Conservation (phyloP, 1,140 invertebrate species). For the Frieseomelitta varia region DNA sequence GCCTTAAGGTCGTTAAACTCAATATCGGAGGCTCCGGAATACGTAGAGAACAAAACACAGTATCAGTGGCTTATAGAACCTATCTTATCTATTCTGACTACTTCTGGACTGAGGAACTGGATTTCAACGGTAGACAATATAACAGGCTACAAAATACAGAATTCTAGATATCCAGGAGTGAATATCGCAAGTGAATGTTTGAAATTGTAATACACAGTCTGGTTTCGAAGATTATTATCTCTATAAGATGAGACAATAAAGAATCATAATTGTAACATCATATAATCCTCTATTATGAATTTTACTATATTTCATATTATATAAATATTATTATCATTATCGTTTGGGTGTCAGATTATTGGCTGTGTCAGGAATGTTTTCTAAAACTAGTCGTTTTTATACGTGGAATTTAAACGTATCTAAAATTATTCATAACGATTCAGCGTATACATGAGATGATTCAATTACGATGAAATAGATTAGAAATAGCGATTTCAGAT, state of each 20-base stretch:
- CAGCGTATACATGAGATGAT: not conserved
- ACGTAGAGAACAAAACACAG: not conserved
- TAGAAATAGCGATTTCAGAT: conserved; percentile 19
- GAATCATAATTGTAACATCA: not conserved
- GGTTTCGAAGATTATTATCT: not conserved
- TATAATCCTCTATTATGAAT: too few relatives aligned
- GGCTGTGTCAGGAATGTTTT: too few relatives aligned
- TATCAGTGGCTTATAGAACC: not conserved
- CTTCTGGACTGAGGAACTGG: not conserved
- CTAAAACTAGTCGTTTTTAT: not conserved
- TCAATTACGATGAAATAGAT: conserved; percentile 23
- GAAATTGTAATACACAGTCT: not conserved
- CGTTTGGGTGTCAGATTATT: not conserved
- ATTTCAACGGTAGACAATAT: not conserved
- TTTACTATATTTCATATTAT: not conserved
- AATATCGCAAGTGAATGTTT: too few relatives aligned
- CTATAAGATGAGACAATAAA: not conserved
- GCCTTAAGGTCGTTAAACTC: conserved; percentile 9
- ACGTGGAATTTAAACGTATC: not conserved
- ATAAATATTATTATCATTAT: not conserved
- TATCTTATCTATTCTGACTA: not conserved
- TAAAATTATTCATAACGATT: conserved; percentile 3
- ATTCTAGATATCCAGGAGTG: not conserved
- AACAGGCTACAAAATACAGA: not conserved
- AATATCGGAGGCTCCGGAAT: conserved; percentile 1